These are phyloP conservation scores for Hirundichthys speculiger DNA, from an alignment of 2,113 vertebrate species.

Conservation along the genomic window DNA sequence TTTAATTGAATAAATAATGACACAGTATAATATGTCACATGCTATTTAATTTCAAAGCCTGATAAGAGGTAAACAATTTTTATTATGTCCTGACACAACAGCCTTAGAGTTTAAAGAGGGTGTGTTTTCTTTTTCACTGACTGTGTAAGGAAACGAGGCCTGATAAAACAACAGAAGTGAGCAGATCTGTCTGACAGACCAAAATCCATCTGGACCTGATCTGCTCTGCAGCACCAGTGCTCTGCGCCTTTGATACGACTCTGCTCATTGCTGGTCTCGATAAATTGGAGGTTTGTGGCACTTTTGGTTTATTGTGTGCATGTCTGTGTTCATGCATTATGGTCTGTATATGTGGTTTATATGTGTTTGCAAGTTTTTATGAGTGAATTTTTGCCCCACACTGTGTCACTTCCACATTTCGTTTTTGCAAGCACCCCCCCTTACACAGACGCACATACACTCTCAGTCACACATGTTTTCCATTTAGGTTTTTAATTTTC, in stretches of 20 bases:
- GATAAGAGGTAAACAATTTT: not conserved
- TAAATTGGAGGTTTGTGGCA: constrained; percentile 66
- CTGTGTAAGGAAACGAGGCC: constrained; percentile 40
- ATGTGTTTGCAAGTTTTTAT: constrained; percentile 61
- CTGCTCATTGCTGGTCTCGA: constrained; percentile 67
- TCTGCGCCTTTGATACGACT: constrained; percentile 68
- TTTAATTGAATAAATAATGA: no score
- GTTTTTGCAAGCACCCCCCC: constrained; percentile 29
- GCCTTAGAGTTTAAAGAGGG: not conserved
- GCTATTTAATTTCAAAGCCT: not conserved
- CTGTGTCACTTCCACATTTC: constrained; percentile 71
- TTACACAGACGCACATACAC: constrained; percentile 23
- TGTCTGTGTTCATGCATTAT: constrained; percentile 24
- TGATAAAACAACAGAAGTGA: constrained; percentile 38
- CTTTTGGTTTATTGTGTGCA: constrained; percentile 39
- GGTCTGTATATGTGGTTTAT: constrained; percentile 41
- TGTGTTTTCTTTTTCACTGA: not conserved
- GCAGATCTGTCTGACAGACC: constrained; percentile 52
- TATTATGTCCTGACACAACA: not conserved
- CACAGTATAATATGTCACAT: no score
- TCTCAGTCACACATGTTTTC: constrained; percentile 65
- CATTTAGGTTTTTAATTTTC: constrained; percentile 75
- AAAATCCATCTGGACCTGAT: constrained; percentile 74
- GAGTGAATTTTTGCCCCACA: constrained; percentile 69
- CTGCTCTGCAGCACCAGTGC: constrained; percentile 62